Percentiles rank a stretch among this genome's conserved stretches.
These are phyloP conservation scores for Hippolais icterina DNA, from an alignment of 2,113 vertebrate genomes.

Conservation along the genomic window DNA sequence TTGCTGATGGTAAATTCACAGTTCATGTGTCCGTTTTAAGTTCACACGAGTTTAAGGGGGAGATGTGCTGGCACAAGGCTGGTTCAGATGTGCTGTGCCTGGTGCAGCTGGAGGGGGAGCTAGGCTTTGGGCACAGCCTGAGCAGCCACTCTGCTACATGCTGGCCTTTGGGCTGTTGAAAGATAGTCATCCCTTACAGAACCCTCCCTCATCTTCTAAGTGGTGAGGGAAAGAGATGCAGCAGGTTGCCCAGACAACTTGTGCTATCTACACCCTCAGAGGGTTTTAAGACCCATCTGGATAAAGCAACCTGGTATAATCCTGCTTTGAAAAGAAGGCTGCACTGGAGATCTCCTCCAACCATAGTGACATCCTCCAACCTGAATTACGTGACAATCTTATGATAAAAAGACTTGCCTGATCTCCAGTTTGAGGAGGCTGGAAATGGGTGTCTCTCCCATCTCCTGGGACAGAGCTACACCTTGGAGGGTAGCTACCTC, in stretches of 20 bases:
- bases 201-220: background rate
- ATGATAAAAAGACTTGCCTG: background rate
- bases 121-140: background rate
- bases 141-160: background rate
- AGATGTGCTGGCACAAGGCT: rapidly evolving
- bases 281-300: background rate
- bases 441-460: background rate
- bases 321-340: background rate
- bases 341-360: background rate
- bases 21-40: background rate
- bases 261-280: background rate
- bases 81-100: background rate
- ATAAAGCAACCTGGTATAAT: background rate
- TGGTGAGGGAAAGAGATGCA: background rate
- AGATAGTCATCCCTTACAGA: rapidly evolving
- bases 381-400: background rate
- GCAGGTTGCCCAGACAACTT: background rate
- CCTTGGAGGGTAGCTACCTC: background rate
- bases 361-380: background rate
- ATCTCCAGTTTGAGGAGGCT: background rate
- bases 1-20: background rate
- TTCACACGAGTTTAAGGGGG: background rate
- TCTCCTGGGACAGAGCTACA: background rate
- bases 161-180: background rate
- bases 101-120: background rate